Base-by-base conservation (phyloP, 2,888 invertebrate genomes). In the Periphyllus acericola region DNA sequence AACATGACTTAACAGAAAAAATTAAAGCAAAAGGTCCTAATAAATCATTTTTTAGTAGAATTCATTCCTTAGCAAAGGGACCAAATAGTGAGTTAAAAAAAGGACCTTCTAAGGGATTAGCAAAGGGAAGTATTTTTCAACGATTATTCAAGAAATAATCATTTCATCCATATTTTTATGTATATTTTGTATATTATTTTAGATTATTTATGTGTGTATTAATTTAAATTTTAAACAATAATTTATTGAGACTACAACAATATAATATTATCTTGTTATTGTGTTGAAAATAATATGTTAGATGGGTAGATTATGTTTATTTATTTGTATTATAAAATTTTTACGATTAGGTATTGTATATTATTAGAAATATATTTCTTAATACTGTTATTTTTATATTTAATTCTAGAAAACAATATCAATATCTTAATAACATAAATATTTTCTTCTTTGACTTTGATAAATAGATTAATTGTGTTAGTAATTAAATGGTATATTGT, bases 51-150 rank as follows among this genome's bases (percentile, higher is more conserved):
- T 90, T 92, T 71, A 90, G 91, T 74, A 91, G 87, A 80, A 89
- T 90, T 32, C 87, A 89, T 60, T 90, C 89, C 83, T 92, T 93
- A 75, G 93, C 96, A 1, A 93, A 93, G 89, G 96, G 96, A 0
- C 93, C 95, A 0, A 94, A 95, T 91, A 91, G 93, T 0, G 94
- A 94, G 32, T 91, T 95, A 1, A 93, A 95, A 60, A 96, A 95
- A 91, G 96, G 96, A 0, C 94, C 96, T 19, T 94, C 71, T 21
- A 90, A 90, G 55, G 95, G 94, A 29, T 91, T 96, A 84, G 95
- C 96, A 74, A 95, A 96, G 91, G 96, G 96, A 52, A 96, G 96
- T 90, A 94, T 96, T 89, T 96, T 89, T 52, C 76, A 87, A 66
- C 36, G 74, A 25, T 3, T 87, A 46, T 87, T 87, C 5, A 87